A percentile compares a stretch with the other conserved stretches of the same genome.
Conservation (phyloP, 2,113 vertebrate species). For the Rhegmatorhina hoffmannsi region DNA sequence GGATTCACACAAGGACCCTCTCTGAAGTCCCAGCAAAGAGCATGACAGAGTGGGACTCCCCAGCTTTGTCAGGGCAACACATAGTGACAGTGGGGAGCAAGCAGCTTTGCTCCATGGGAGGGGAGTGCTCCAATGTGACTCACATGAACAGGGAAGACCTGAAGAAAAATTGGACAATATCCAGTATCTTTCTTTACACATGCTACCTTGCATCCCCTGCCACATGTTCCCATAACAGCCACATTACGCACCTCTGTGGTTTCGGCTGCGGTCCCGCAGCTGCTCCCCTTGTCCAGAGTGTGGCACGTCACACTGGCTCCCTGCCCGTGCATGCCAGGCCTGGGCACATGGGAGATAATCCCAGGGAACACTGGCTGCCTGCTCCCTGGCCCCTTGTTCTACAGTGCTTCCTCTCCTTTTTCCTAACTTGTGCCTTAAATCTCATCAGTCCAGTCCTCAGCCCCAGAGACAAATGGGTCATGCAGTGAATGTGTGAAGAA, state of each 20-base stretch:
- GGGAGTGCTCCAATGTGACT: neutral
- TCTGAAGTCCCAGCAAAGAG: neutral
- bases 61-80: neutral
- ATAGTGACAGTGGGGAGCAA: neutral
- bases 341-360: neutral
- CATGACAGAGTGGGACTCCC: accelerated
- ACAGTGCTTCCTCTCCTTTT: neutral
- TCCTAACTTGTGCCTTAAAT: neutral
- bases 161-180: neutral
- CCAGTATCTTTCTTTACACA: neutral
- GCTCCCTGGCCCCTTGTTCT: neutral
- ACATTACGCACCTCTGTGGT: accelerated
- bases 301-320: accelerated
- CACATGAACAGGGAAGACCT: neutral
- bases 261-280: neutral
- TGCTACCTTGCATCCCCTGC: neutral
- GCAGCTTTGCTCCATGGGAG: neutral
- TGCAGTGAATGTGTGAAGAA: neutral
- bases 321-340: accelerated
- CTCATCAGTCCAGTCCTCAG: neutral
- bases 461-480: neutral
- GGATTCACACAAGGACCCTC: neutral
- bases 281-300: accelerated
- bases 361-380: neutral
- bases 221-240: neutral